Evolutionary conservation across 2,888 invertebrate species (phyloP), one percentile per base, ranked within the genome.

Genomic region (Trissolcus japonicus): DNA sequence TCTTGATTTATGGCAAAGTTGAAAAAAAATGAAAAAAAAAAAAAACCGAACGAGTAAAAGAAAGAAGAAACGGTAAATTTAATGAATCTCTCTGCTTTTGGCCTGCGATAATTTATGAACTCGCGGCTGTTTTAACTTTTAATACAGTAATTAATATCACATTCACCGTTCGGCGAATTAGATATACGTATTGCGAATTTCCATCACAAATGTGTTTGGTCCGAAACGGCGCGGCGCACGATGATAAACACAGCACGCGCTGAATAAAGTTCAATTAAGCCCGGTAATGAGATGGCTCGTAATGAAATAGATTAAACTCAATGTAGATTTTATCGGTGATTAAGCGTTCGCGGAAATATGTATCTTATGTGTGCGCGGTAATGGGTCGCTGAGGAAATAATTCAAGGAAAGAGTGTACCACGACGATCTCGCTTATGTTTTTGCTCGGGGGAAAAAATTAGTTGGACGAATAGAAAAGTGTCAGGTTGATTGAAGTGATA

Each of bases 261-360:
- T 50, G 41, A 62, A 57, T 56, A 56, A 73, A 66, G 57, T 65
- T 65, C 57, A 65, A 73, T 73, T 73, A 73, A 73, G 41, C 59
- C 9, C 53, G 35, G 41, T 66, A 73, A 73, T 73, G 73, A 73
- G 66, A 60, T 17, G 40, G 50, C 25, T 50, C 29, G 66, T 50
- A 73, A 51, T 51, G 43, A 66, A 66, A 66, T 48, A 50, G 66
- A 66, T 61, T 73, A 59, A 54, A 43, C 19, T 60, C 21, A 56
- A 43, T 69, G 61, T 61, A 66, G 73, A 73, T 73, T 73, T 73
- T 66, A 73, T 66, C 65, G 54, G 54, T 50, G 65, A 65, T 65
- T 65, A 59, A 65, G 54, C 60, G 46, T 55, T 65, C 43, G 56
- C 55, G 48, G 65, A 73, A 72, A 73, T 56, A 35, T 35, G 35